Conservation (phyloP, 2,797 vertebrate species). For the Vespertilio murinus region DNA sequence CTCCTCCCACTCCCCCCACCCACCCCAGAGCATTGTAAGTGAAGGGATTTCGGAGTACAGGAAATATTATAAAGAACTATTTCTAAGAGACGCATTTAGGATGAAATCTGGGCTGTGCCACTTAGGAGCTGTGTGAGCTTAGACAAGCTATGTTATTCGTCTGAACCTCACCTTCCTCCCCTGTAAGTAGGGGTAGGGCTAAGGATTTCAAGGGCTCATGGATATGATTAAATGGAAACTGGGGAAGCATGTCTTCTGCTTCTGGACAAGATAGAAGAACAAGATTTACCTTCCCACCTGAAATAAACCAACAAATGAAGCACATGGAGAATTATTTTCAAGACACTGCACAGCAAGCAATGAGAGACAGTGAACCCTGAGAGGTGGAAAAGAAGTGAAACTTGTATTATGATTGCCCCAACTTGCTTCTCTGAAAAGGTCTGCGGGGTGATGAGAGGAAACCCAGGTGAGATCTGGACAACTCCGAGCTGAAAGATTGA, state of each 20-base stretch:
- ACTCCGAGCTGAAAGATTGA: background rate
- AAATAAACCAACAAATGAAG: background rate
- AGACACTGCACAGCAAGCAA: background rate
- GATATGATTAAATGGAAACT: background rate
- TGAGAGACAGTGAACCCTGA: background rate
- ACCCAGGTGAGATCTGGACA: background rate
- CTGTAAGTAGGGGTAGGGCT: background rate
- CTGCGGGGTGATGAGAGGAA: background rate
- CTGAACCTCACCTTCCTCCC: background rate
- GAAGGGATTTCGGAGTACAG: background rate
- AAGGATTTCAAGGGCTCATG: background rate
- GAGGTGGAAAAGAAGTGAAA: no score
- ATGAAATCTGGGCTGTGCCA: background rate
- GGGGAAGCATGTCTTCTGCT: background rate
- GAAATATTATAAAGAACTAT: background rate
- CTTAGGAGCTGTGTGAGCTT: background rate
- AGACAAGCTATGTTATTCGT: background rate
- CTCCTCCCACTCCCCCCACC: background rate
- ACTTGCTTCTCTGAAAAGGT: background rate
- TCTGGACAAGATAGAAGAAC: background rate
- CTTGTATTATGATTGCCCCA: rapidly evolving
- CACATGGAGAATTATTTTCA: background rate
- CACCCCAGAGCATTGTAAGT: background rate
- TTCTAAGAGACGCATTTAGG: background rate
- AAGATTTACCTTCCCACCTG: background rate